Evolutionary conservation across 2,113 vertebrate species (phyloP).

Genomic region (Daubentonia madagascariensis): DNA sequence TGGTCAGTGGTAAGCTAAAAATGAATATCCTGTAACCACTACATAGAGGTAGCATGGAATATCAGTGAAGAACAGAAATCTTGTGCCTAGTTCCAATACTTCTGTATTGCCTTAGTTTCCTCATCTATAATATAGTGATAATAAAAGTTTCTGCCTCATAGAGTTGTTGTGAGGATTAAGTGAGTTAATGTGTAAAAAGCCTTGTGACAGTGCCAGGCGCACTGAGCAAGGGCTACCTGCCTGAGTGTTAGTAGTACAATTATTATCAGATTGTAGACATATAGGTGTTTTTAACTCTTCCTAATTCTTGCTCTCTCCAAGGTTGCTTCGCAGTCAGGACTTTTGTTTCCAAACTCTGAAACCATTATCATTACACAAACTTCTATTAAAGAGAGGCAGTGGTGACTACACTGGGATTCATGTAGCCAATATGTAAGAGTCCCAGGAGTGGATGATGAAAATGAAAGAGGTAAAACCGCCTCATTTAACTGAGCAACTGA

Average conservation of each 20-base stretch:
- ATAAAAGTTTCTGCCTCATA: background rate
- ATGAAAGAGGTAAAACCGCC: background rate
- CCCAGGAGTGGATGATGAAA: background rate
- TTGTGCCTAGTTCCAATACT: background rate
- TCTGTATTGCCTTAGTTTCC: background rate
- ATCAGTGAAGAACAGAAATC: background rate
- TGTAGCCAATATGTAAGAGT: background rate
- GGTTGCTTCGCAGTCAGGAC: background rate
- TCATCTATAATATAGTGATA: background rate
- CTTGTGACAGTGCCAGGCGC: background rate
- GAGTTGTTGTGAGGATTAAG: background rate
- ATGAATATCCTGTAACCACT: background rate
- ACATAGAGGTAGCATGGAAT: fast-evolving
- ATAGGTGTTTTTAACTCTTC: background rate
- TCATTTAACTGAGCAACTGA: background rate
- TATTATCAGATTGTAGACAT: background rate
- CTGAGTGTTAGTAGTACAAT: background rate
- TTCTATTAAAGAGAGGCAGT: background rate
- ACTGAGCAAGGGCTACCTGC: background rate
- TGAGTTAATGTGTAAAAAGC: background rate
- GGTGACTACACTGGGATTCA: background rate
- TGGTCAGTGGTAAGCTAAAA: background rate
- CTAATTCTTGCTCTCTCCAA: background rate
- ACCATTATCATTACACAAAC: background rate
- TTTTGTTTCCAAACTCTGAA: background rate